Conservation (phyloP, 2,888 invertebrate species). For the Argyresthia goedartella region DNA sequence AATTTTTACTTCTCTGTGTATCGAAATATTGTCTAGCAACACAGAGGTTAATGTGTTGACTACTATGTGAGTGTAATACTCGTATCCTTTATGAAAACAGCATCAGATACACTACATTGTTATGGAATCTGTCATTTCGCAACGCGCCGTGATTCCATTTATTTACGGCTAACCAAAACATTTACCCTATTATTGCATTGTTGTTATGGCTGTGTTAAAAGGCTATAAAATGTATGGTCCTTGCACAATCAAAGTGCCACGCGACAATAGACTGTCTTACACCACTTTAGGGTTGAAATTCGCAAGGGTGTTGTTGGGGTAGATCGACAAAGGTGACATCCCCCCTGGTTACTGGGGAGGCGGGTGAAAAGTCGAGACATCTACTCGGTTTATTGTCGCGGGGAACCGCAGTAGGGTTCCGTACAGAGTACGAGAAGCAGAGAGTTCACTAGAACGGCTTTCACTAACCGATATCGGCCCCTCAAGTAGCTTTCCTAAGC, state of each 20-base stretch:
- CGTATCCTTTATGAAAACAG: too few relatives aligned
- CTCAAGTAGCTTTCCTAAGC: too few relatives aligned
- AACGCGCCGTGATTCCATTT: slow-evolving; percentile 49
- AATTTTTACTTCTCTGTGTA: too few relatives aligned
- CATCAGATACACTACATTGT: slow-evolving; percentile 14
- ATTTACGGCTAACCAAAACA: slow-evolving; percentile 70
- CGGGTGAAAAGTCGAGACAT: slow-evolving; percentile 53
- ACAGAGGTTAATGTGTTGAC: too few relatives aligned
- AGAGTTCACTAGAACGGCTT: too few relatives aligned
- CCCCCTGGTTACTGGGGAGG: slow-evolving; percentile 50
- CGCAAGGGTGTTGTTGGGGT: slow-evolving; percentile 25
- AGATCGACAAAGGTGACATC: slow-evolving; percentile 59
- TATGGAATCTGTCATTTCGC: slow-evolving; percentile 46
- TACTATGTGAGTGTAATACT: too few relatives aligned
- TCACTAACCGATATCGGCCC: too few relatives aligned
- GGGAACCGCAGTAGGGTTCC: slow-evolving; percentile 20
- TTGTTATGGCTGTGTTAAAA: slow-evolving; percentile 68
- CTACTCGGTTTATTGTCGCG: slow-evolving; percentile 60
- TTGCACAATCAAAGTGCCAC: slow-evolving; percentile 28
- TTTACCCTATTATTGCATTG: slow-evolving; percentile 68
- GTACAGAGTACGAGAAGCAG: too few relatives aligned
- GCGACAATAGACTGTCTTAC: slow-evolving; percentile 15
- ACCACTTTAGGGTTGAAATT: slow-evolving; percentile 16
- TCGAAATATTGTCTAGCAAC: too few relatives aligned
- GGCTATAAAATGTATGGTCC: slow-evolving; percentile 66